Percentiles rank a stretch among this genome's conserved stretches.
phyloP scores from a whole-genome alignment of 2,888 invertebrate genomes.

The Villa cingulata region DNA sequence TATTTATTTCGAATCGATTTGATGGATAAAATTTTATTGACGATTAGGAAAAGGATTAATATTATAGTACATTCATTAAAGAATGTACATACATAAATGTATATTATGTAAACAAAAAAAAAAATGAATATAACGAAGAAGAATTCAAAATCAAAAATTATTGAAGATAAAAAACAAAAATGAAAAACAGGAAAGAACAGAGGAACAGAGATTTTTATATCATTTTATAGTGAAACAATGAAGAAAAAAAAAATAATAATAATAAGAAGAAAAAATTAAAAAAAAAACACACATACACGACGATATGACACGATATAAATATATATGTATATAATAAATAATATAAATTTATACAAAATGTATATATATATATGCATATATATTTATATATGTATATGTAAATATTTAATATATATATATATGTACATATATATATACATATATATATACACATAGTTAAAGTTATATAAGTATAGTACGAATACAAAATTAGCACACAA shows the following conservation, averaged over 20 bases:
- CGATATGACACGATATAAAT: slow-evolving; percentile 24
- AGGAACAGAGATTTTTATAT: not conserved
- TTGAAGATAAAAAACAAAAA: not conserved
- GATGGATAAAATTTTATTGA: too few species aligned
- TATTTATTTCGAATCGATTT: too few species aligned
- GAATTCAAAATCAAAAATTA: not conserved
- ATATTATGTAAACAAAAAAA: too few species aligned
- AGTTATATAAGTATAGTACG: slow-evolving; percentile 17
- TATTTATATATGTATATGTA: slow-evolving; percentile 17
- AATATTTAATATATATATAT: too few species aligned
- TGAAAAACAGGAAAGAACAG: not conserved
- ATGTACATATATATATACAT: slow-evolving; percentile 9
- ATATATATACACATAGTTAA: too few species aligned
- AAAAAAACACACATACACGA: slow-evolving; percentile 31
- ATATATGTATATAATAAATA: slow-evolving; percentile 12
- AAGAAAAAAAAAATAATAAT: not conserved
- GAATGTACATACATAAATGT: too few species aligned
- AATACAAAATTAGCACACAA: slow-evolving; percentile 35
- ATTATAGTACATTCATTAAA: too few species aligned
- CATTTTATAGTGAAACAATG: too few species aligned
- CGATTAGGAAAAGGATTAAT: too few species aligned
- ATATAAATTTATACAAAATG: not conserved
- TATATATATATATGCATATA: slow-evolving; percentile 12
- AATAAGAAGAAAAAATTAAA: not conserved
- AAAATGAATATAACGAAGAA: not conserved